Base-by-base conservation (phyloP, 2,888 invertebrate genomes). In the Cataglyphis cursor region DNA sequence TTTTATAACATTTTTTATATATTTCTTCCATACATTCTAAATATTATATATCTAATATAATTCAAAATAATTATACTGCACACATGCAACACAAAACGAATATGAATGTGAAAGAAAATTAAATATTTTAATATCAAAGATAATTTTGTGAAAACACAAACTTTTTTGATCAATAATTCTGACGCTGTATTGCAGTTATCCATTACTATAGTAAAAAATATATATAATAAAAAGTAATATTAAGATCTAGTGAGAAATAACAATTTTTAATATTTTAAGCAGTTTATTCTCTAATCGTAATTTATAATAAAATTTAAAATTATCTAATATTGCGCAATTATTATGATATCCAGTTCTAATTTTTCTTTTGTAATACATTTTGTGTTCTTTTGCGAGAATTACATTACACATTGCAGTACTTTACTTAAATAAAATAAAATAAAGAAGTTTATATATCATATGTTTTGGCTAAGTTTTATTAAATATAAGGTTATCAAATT, bases 401-500 rank as follows among this genome's bases (percentile, higher is more conserved):
- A 86, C 70, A 44, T 87, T 86, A 83, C 48, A 82, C 28, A 78
- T 84, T 86, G 86, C 75, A 68, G 28, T 87, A 84, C 41, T 90
- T 87, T 82, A 88, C 76, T 87, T 82, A 88, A 73, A 85, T 87
- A 87, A 88, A 68, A 81, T 85, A 84, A 89, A 87, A 87, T 85
- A 73, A 80, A 84, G 64, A 24, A 61, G 2, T 75, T 66, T 76
- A 84, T 78, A 74, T 41, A 59, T 78, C 66, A 81, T 87, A 82
- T 86, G 81, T 86, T 85, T 87, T 81, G 78, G 78, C 66, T 91
- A 85, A 87, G 84, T 81, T 86, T 82, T 85, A 87, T 87, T 93
- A 93, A 92, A 92, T 87, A 85, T 93, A 92, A 93, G 92, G 84
- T 86, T 87, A 85, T 90, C 87, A 90, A 88, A 87, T 88, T 90